phyloP scores from a whole-genome alignment of 2,113 vertebrate species.

The Chunga burmeisteri region DNA sequence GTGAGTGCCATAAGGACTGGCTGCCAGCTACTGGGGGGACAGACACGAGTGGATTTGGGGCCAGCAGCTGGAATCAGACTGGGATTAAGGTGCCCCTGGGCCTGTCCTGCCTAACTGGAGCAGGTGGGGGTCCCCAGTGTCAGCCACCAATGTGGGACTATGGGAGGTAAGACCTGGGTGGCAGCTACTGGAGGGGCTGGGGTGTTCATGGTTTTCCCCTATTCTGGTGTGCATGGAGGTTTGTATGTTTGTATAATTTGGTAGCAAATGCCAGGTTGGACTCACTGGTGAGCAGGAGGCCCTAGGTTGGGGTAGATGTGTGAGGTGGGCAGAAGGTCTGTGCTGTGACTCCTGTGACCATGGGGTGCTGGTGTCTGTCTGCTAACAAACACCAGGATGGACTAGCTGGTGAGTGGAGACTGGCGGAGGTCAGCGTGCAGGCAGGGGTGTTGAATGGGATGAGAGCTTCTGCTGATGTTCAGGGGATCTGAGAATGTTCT shows the following conservation, averaged over 20 bases:
- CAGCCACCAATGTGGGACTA: neutral
- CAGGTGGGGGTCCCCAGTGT: neutral
- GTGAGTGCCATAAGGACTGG: neutral
- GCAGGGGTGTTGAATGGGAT: neutral
- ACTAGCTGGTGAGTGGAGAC: neutral
- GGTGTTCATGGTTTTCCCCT: neutral
- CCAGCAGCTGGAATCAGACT: neutral
- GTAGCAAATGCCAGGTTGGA: neutral
- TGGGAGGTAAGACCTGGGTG: neutral
- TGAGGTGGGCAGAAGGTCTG: neutral
- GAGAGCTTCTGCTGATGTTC: neutral
- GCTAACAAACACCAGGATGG: neutral
- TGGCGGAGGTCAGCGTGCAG: neutral
- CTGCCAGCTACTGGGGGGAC: neutral
- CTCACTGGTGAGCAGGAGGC: neutral
- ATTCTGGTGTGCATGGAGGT: rapidly evolving
- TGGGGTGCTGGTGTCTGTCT: neutral
- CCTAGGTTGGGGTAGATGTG: rapidly evolving
- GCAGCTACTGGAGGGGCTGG: neutral
- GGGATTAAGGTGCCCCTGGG: neutral
- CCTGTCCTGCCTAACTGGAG: neutral
- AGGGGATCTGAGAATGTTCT: neutral
- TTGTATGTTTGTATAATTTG: neutral
- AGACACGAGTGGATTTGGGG: neutral
- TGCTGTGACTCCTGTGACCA: neutral